phyloP scores from a whole-genome alignment of 2,113 vertebrate species.

The Oryzias celebensis region DNA sequence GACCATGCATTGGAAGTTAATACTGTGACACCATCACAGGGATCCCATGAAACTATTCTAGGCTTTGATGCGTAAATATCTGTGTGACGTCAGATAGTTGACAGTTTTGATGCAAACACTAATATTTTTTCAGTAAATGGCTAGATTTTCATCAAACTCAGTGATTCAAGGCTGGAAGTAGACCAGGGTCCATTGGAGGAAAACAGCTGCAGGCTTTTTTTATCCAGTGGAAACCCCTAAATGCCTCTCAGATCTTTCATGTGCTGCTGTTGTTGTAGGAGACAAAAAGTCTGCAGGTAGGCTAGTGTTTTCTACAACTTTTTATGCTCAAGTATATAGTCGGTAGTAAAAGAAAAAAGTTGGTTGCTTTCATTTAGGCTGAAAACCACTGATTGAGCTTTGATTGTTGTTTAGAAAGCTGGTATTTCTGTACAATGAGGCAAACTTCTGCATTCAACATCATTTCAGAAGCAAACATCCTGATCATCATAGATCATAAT shows the following conservation, averaged over 20 bases:
- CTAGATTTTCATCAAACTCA: neutral
- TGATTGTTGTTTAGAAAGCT: slow-evolving; percentile 34
- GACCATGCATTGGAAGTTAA: slow-evolving; percentile 47
- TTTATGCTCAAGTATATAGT: slow-evolving; percentile 3
- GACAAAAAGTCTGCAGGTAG: slow-evolving; percentile 77
- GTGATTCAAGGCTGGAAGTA: slow-evolving; percentile 5
- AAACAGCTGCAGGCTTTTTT: slow-evolving; percentile 27
- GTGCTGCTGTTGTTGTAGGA: slow-evolving; percentile 76
- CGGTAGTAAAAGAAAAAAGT: slow-evolving; percentile 23
- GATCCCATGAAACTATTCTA: slow-evolving; percentile 33
- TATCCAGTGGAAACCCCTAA: slow-evolving; percentile 46
- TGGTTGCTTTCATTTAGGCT: slow-evolving; percentile 27
- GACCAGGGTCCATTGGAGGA: slow-evolving; percentile 24
- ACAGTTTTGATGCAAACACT: slow-evolving; percentile 1
- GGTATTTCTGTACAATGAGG: neutral
- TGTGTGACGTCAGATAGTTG: slow-evolving; percentile 45
- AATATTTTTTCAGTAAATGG: slow-evolving; percentile 6
- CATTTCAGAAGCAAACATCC: slow-evolving; percentile 2
- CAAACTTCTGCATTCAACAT: slow-evolving; percentile 11
- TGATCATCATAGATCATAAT: neutral
- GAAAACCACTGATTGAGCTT: slow-evolving; percentile 12
- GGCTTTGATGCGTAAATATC: slow-evolving; percentile 21
- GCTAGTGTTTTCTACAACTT: slow-evolving; percentile 33
- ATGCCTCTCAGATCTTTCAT: slow-evolving; percentile 77
- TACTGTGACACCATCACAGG: slow-evolving; percentile 30